phyloP scores from a whole-genome alignment of 2,888 invertebrate genomes.

The Thysanoteuthis rhombus region DNA sequence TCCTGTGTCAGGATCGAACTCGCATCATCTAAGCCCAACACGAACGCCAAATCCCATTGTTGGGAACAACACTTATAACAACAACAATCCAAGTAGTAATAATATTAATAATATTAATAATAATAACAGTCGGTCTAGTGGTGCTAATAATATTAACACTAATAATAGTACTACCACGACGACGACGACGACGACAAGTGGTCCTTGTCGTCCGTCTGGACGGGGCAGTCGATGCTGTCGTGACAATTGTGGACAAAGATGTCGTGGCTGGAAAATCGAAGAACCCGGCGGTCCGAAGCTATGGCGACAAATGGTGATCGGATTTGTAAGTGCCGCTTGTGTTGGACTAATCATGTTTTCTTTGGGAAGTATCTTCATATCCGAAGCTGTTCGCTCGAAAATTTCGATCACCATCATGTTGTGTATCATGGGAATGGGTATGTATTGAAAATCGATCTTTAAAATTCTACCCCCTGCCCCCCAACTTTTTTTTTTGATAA shows the following conservation, averaged over 20 bases:
- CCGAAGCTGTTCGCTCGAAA: constrained; percentile 51
- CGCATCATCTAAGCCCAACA: background rate
- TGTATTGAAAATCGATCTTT: constrained; percentile 34
- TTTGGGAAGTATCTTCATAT: constrained; percentile 56
- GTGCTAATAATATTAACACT: background rate
- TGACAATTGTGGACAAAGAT: constrained; percentile 23
- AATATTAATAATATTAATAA: background rate
- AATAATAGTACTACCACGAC: background rate
- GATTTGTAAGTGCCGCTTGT: constrained; percentile 56
- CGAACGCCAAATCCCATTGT: background rate
- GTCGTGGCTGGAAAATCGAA: constrained; percentile 29
- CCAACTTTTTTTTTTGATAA: too few species aligned
- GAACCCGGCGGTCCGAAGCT: constrained; percentile 48
- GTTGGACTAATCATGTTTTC: constrained; percentile 57
- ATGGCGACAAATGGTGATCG: constrained; percentile 59
- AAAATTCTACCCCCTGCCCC: too few species aligned
- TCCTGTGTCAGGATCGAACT: background rate
- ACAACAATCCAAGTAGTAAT: background rate
- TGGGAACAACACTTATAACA: background rate
- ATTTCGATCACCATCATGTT: constrained; percentile 60
- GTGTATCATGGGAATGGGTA: constrained; percentile 63
- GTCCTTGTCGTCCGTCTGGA: background rate
- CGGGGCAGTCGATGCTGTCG: constrained; percentile 26
- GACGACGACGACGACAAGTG: background rate
- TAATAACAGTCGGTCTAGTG: constrained; percentile 2